Evolutionary conservation across 2,797 vertebrate genomes (phyloP), one percentile per base, ranked within the genome.

Genomic region (Artibeus jamaicensis): DNA sequence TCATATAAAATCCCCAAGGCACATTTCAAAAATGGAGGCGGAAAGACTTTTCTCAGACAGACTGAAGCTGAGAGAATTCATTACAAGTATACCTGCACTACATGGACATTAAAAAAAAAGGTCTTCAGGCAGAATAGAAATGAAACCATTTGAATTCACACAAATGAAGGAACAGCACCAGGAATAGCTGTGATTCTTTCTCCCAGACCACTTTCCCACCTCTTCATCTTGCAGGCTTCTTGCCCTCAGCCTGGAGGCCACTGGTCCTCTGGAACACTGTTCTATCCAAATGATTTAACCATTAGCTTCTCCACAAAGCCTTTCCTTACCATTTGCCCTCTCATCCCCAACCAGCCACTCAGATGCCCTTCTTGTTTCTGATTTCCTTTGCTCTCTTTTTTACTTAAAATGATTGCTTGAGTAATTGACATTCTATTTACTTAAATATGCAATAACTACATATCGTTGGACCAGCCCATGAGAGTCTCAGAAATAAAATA

Each of bases 341-440:
- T 78, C 50, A 37, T 9, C 59, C 62, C 73, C 77, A 34, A 10
- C 6, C 50, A 44, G 62, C 4, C 16, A 15, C 42, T 44, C 3
- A 37, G 34, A 68, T 2, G 1, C 18, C 24, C 48, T 85, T 84
- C 48, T 59, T 59, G 6, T 86, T 95, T 86, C 48, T 83, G 8
- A 50, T 67, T 96, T 91, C 50, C 46, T 95, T 96, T 68, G 44
- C 19, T 91, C 62, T 70, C 76, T 74, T 96, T 92, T 88, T 78
- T 70, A 65, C 70, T 84, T 93, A 94, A 74, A 86, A 57, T 67
- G 78, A 93, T 89, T 83, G 34, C 21, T 48, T 42, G 32, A 79
- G 77, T 74, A 85, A 93, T 70, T 84, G 89, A 68, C 15, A 92
- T 22, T 50, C 34, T 71, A 50, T 71, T 93, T 90, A 91, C 88